Evolutionary conservation across 2,888 invertebrate species (phyloP), one percentile per base, ranked within the genome.

Genomic region (Drosophila affinis): DNA sequence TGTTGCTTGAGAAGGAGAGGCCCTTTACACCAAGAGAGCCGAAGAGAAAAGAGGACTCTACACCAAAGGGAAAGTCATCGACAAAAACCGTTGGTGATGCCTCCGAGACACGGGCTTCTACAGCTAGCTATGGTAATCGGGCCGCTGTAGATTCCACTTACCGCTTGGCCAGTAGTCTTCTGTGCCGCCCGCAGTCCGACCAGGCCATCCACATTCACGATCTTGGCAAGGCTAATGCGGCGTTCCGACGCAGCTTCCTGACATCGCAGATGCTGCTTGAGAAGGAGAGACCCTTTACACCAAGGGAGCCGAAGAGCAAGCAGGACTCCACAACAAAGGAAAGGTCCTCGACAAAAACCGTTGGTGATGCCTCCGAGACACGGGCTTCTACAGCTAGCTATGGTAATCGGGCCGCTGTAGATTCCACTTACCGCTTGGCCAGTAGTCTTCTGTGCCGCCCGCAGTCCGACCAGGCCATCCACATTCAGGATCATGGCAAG

Each of bases 201-300:
- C 39, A 3, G 0, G 29, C 29, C 9, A 2, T 7, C 29, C 7
- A 83, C 52, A 34, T 83, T 0, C 56, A 55, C 1, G 81, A 83
- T 0, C 9, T 86, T 61, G 83, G 84, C 14, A 71, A 67, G 51
- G 69, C 49, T 2, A 24, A 24, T 21, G 3, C 32, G 5, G 87
- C 86, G 21, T 83, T 83, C 45, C 21, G 58, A 0, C 87, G 81
- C 3, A 81, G 83, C 24, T 86, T 86, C 29, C 55, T 86, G 0
- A 77, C 74, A 0, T 52, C 70, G 0, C n/a, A 69, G 2, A 18
- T 65, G 0, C n/a, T 54, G 51, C 47, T 76, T 3, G 14, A 21
- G 29, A 29, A 29, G 29, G 29, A 29, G 29, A 6, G 7, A 6
- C 27, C 27, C 7, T 27, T 27, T 27, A 7, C 9, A 7, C 29